Percentiles rank a stretch among this genome's conserved stretches.
phyloP scores from a whole-genome alignment of 1,140 invertebrate species.

The Macrotrachela quadricornifera region DNA sequence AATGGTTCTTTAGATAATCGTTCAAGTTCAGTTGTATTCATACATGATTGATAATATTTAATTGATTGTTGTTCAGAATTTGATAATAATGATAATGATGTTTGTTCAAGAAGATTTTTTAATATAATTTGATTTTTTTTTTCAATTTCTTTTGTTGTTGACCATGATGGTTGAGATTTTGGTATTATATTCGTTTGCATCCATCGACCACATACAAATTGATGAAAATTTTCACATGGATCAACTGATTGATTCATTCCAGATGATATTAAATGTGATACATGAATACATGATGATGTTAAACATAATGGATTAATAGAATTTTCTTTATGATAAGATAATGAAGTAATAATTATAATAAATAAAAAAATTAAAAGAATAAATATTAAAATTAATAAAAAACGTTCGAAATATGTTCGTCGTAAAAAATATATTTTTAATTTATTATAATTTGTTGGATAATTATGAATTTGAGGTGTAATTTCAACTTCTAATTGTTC shows the following conservation, averaged over 20 bases:
- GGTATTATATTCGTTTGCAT: conserved; percentile 10
- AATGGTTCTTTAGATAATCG: conserved; percentile 49
- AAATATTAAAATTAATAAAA: no score
- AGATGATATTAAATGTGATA: no score
- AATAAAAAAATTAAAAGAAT: no score
- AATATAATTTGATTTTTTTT: background rate
- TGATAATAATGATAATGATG: conserved; percentile 25
- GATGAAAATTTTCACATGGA: conserved; percentile 83
- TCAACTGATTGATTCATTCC: conserved; percentile 38
- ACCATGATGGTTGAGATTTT: background rate
- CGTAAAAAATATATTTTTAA: no score
- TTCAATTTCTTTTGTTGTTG: background rate
- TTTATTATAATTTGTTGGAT: no score
- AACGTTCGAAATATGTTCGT: no score
- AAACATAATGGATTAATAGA: no score
- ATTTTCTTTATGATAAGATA: no score
- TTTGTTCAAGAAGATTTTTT: conserved; percentile 3
- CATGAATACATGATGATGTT: no score
- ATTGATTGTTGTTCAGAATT: conserved; percentile 65
- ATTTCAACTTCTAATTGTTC: no score
- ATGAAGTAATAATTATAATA: no score
- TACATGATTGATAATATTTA: conserved; percentile 69
- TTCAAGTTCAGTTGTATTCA: conserved; percentile 76
- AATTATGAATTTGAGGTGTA: no score
- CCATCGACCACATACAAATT: conserved; percentile 52